Percentiles rank a stretch among this genome's conserved stretches.
Evolutionary conservation across 1,140 invertebrate species (phyloP).

Genomic region (Leucophenga varia): DNA sequence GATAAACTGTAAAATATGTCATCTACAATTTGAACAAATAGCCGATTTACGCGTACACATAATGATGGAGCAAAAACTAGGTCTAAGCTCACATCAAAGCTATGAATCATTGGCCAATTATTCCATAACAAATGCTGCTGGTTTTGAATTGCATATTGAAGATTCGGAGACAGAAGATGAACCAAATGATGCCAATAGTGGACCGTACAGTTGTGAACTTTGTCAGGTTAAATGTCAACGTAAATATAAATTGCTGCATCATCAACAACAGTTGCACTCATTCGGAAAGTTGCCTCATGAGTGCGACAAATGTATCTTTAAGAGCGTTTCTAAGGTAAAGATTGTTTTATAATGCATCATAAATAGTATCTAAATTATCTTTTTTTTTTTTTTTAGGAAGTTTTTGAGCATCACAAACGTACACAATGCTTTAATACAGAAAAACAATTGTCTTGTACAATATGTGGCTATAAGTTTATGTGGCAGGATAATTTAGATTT

Average conservation of each 20-base stretch:
- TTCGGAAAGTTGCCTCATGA: slow-evolving; percentile 36
- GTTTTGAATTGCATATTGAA: slow-evolving; percentile 36
- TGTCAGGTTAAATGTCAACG: slow-evolving; percentile 31
- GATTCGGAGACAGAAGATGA: slow-evolving; percentile 41
- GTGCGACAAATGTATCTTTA: slow-evolving; percentile 37
- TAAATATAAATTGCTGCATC: slow-evolving; percentile 31
- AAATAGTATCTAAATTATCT: background rate
- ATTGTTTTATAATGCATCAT: background rate
- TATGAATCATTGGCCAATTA: slow-evolving; percentile 17
- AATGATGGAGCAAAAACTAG: slow-evolving; percentile 4
- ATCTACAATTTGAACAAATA: slow-evolving; percentile 34
- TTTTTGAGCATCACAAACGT: slow-evolving; percentile 27
- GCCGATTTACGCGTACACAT: slow-evolving; percentile 33
- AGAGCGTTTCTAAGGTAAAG: slow-evolving; percentile 29
- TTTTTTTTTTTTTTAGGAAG: slow-evolving; percentile 9
- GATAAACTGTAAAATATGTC: slow-evolving; percentile 40
- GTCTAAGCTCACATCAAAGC: slow-evolving; percentile 19
- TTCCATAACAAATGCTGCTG: slow-evolving; percentile 39
- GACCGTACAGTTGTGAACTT: slow-evolving; percentile 27
- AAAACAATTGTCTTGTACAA: slow-evolving; percentile 31
- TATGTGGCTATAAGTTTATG: slow-evolving; percentile 38
- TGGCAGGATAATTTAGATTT: slow-evolving; percentile 33
- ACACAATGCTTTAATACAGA: slow-evolving; percentile 31
- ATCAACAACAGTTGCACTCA: slow-evolving; percentile 36
- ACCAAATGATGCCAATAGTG: background rate